A percentile compares a stretch with the other conserved stretches of the same genome.
These are phyloP conservation scores for Luffia ferchaultella DNA, from an alignment of 2,888 invertebrate species.

Conservation along the genomic window DNA sequence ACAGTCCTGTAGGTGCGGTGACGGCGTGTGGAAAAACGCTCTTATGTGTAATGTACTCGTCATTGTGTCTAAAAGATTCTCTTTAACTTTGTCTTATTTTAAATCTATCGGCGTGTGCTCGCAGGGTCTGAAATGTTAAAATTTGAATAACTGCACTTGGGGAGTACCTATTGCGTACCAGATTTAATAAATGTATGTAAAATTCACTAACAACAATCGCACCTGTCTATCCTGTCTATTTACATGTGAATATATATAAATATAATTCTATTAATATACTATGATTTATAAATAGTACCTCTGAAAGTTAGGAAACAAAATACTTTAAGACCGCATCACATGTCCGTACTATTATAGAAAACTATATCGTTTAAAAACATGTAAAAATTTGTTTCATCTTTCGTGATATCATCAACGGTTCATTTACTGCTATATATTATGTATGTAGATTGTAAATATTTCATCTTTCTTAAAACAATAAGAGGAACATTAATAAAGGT, in stretches of 20 bases:
- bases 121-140: conserved; percentile 61
- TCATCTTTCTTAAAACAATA: conserved; percentile 62
- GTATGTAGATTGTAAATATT: conserved; percentile 66
- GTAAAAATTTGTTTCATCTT: conserved; percentile 57
- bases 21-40: too few relatives aligned
- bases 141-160: conserved; percentile 67
- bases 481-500: conserved; percentile 66
- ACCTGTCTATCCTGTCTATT: conserved; percentile 38
- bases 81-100: too few relatives aligned
- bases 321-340: conserved; percentile 55
- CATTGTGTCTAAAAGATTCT: too few relatives aligned
- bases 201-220: conserved; percentile 44
- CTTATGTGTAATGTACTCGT: too few relatives aligned
- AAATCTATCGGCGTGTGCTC: conserved; percentile 53
- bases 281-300: conserved; percentile 70
- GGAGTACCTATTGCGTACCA: conserved; percentile 44
- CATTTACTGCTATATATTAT: conserved; percentile 58
- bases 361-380: conserved; percentile 63
- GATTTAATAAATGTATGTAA: conserved; percentile 15
- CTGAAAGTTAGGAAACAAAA: conserved; percentile 68
- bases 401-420: conserved; percentile 47
- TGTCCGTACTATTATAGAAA: conserved; percentile 51
- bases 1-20: too few relatives aligned
- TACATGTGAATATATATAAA: conserved; percentile 63
- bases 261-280: conserved; percentile 66